These are phyloP conservation scores for Poecile montanus DNA, from an alignment of 2,797 vertebrate genomes.

Conservation along the genomic window DNA sequence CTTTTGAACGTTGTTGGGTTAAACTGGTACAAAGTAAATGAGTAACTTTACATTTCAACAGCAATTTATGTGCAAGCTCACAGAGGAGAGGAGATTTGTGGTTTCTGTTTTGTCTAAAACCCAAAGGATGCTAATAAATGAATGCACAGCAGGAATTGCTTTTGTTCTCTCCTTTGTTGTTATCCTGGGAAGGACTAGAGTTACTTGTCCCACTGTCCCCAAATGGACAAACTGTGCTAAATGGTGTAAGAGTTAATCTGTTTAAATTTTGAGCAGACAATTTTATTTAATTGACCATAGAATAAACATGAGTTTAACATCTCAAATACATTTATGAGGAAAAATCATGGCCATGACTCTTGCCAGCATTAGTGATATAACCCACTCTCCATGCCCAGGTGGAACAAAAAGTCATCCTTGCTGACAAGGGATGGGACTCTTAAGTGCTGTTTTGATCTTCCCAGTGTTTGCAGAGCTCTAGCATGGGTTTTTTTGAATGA, in stretches of 20 bases:
- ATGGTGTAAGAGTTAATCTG: neutral
- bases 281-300: neutral
- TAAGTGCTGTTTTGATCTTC: neutral
- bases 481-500: neutral
- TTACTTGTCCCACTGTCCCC: neutral
- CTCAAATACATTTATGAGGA: neutral
- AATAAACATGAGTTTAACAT: neutral
- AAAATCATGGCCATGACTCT: neutral
- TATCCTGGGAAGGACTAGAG: conserved; percentile 2
- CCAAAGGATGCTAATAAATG: neutral
- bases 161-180: neutral
- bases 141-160: neutral
- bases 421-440: neutral
- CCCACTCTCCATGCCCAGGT: neutral
- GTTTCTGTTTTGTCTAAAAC: neutral
- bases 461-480: neutral
- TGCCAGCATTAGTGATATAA: neutral
- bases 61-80: neutral
- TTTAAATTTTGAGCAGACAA: neutral
- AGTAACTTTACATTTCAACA: neutral
- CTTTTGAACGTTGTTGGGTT: neutral
- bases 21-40: neutral
- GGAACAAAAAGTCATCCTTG: neutral
- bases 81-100: neutral
- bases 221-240: neutral